Evolutionary conservation across 2,797 vertebrate genomes (phyloP).

Genomic region (Cheirogaleus major): DNA sequence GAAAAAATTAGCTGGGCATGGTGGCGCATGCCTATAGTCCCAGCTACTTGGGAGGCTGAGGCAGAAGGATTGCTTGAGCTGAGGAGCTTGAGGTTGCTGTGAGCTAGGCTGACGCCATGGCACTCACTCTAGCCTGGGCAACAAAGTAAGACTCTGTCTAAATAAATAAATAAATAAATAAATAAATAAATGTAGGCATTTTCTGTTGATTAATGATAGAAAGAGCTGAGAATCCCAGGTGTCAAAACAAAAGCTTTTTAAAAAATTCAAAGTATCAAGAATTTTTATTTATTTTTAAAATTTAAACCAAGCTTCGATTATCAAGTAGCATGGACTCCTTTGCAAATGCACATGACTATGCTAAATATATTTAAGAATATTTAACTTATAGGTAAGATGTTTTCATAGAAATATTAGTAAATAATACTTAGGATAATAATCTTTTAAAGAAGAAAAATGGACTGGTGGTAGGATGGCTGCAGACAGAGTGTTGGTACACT

Average conservation of each 20-base stretch:
- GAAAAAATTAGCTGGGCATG: too few relatives aligned
- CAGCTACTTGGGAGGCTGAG: too few relatives aligned
- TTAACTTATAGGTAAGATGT: neutral
- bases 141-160: too few relatives aligned
- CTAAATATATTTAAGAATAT: conserved; percentile 41
- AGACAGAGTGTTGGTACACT: neutral
- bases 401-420: neutral
- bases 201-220: conserved; percentile 1
- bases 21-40: too few relatives aligned
- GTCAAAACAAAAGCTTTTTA: neutral
- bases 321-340: neutral
- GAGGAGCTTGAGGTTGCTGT: too few relatives aligned
- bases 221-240: neutral
- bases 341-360: neutral
- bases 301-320: neutral
- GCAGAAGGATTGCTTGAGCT: too few relatives aligned
- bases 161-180: too few relatives aligned
- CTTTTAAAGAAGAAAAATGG: neutral
- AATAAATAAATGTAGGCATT: neutral
- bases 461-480: neutral
- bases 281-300: conserved; percentile 24
- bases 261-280: neutral
- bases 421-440: neutral
- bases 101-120: too few relatives aligned
- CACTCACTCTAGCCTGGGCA: too few relatives aligned